These are phyloP conservation scores for Bolinopsis microptera DNA, from an alignment of 37 sponge, comb jelly and placozoan genomes.

Conservation along the genomic window DNA sequence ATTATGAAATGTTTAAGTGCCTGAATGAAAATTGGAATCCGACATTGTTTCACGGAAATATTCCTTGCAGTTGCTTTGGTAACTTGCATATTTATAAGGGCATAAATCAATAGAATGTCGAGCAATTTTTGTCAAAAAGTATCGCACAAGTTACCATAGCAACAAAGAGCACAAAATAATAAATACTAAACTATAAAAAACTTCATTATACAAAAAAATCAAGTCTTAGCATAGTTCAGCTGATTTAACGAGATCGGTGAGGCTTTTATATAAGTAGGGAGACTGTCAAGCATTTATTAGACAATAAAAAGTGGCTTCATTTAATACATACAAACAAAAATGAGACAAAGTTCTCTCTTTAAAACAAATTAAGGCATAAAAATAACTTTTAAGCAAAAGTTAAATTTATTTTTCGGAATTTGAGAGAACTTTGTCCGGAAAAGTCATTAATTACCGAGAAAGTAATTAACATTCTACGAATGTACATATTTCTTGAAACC, in stretches of 20 bases:
- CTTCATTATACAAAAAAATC: constrained; percentile 55
- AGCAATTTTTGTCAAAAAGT: no score
- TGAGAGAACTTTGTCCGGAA: background rate
- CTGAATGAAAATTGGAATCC: background rate
- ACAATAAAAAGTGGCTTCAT: constrained; percentile 35
- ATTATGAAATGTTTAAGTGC: background rate
- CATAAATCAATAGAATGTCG: no score
- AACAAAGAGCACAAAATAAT: constrained; percentile 17
- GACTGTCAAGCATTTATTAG: background rate
- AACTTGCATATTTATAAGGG: no score
- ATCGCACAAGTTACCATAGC: constrained; percentile 18
- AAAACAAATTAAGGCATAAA: background rate
- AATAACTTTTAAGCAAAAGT: background rate
- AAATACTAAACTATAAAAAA: constrained; percentile 51
- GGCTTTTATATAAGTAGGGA: background rate
- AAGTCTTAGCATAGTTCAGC: background rate
- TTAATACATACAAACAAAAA: constrained; percentile 58
- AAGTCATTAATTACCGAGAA: constrained; percentile 43
- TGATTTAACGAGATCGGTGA: background rate
- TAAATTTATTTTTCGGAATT: background rate
- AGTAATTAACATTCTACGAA: constrained; percentile 65
- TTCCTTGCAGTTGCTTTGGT: background rate
- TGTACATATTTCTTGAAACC: constrained; percentile 41
- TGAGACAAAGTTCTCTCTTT: background rate
- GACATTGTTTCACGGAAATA: background rate